Evolutionary conservation across 2,113 vertebrate genomes (phyloP), one percentile per base, ranked within the genome.

Genomic region (Catharus minimus): DNA sequence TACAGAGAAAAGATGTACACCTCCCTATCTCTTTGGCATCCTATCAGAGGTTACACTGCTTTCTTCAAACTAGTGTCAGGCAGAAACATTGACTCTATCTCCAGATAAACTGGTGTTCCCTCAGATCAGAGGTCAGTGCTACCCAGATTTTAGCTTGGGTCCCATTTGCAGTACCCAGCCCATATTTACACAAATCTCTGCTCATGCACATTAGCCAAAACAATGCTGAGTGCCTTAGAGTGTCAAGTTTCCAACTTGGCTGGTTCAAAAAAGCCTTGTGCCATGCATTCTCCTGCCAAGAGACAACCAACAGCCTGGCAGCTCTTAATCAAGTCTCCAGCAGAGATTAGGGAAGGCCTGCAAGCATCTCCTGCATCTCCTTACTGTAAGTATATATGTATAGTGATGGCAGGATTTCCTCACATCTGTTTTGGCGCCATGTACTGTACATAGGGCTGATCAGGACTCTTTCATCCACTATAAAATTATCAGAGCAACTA

Each of bases 241-340:
- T 7, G 2, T 28, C 2, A 3, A 13, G 30, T 14, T 75, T 43
- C 53, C 13, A 27, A 8, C 9, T 20, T 22, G 23, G 13, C 16
- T 47, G 43, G 33, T 64, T 43, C 49, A 58, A 64, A 73, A 80
- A 3, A 21, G 32, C 49, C 33, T 67, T 39, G 39, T 68, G 61
- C 56, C 0, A 0, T 19, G 32, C 39, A 49, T 18, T 39, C 22
- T n/a, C 32, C 30, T 12, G 24, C 43, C 32, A 60, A 68, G 72
- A 60, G 39, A 68, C 10, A 78, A 24, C 5, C 38, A 73, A 33
- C 60, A 73, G 49, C 33, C 65, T 53, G 55, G 32, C 15, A 68
- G 55, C 24, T 50, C 76, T 68, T 12, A 1, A 62, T 57, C 38
- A 72, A 36, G 39, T 26, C 33, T 49, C 43, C 30, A 72, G 41